These are phyloP conservation scores for Anniella stebbinsi DNA, from an alignment of 2,797 vertebrate genomes.

Conservation along the genomic window DNA sequence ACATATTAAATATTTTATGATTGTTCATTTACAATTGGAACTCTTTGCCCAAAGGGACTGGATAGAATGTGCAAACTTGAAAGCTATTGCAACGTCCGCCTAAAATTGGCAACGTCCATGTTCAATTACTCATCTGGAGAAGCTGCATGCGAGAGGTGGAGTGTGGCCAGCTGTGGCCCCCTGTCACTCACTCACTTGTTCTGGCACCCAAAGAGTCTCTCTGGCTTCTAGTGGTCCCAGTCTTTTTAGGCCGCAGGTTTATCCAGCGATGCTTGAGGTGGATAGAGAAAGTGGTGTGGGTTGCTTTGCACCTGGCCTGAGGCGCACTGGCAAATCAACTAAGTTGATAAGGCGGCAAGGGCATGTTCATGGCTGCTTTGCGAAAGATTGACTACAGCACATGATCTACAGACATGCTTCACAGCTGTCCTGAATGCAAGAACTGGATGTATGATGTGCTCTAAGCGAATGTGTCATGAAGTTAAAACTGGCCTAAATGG, in stretches of 20 bases:
- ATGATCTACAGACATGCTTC: background rate
- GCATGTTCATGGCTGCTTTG: background rate
- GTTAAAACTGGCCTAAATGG: background rate
- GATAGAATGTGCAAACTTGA: too few species aligned
- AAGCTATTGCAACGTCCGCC: background rate
- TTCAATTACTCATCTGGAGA: background rate
- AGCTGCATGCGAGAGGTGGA: background rate
- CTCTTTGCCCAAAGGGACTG: background rate
- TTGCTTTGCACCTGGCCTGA: too few species aligned
- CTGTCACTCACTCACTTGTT: background rate
- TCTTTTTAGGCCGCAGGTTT: background rate
- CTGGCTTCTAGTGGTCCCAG: background rate
- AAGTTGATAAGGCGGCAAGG: background rate
- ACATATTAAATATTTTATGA: background rate
- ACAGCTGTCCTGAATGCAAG: background rate
- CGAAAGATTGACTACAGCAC: background rate
- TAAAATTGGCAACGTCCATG: background rate
- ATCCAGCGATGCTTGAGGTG: background rate
- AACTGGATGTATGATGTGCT: background rate
- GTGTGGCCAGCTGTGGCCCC: background rate
- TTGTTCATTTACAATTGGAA: background rate
- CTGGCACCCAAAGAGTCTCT: background rate
- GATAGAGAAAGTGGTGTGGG: background rate
- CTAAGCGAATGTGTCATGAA: background rate
- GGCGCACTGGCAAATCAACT: background rate